Evolutionary conservation across 2,888 invertebrate species (phyloP), one percentile per base, ranked within the genome.

Genomic region (Nesidiocoris tenuis): DNA sequence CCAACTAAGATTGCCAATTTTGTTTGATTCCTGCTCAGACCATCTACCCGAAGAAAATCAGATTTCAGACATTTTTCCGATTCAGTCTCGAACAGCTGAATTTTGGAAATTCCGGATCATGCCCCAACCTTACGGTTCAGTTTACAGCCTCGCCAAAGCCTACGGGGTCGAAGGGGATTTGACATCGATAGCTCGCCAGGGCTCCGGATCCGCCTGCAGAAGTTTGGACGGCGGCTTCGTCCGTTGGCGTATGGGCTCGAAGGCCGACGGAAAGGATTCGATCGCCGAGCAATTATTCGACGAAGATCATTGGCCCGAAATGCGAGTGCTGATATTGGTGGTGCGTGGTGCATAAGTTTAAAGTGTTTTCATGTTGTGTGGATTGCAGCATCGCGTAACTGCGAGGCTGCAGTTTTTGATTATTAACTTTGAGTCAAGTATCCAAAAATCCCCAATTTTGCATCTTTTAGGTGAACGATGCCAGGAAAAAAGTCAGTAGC

Each of bases 151-250:
- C 75, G 91, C 94, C 0, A 87, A 88, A 80, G 84, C 95, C 0
- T 95, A 91, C 82, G 89, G 89, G 79, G 85, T 95, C 0, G 85
- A 90, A 80, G 90, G 88, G 56, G 91, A 94, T 81, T 85, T 94
- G 7, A 91, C 93, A 70, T 85, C 85, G 1, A 87, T 95, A 72
- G 96, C 97, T 0, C 88, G 97, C 80, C 86, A 89, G 79, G 94
- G 94, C 7, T 98, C 98, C 61, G 99, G 99, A 18, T 97, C 96
- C 82, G 99, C 99, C 0, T 98, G 98, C 83, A 88, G 99, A 56
- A 98, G 98, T 84, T 86, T 97, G 21, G 89, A 90, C 80, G 97
- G 97, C 23, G 99, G 99, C 12, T 97, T 98, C 86, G 98, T 98
- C 0, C 90, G 90, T 77, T 99, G 99, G 99, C 87, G 89, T 76